A percentile compares a stretch with the other conserved stretches of the same genome.
phyloP scores from a whole-genome alignment of 92 coral and sea anemone genomes.

The Zoanthus gigantus region DNA sequence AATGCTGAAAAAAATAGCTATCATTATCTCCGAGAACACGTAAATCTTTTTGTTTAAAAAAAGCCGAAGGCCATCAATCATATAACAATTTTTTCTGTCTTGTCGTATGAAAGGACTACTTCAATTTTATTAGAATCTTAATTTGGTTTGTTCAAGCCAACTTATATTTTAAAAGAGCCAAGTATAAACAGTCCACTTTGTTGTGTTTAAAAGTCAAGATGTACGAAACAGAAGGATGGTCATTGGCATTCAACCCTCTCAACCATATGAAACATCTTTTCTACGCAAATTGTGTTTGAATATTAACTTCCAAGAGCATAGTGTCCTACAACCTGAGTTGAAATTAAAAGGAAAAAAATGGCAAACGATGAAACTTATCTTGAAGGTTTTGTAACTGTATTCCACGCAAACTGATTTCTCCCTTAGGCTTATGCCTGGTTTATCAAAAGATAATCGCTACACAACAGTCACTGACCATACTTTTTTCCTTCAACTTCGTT shows the following conservation, averaged over 20 bases:
- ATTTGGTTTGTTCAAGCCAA: conserved; percentile 4
- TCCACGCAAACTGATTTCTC: background rate
- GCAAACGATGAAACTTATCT: background rate
- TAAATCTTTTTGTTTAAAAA: background rate
- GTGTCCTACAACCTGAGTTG: background rate
- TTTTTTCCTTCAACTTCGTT: background rate
- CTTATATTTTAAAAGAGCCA: conserved; percentile 5
- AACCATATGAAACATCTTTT: conserved; percentile 10
- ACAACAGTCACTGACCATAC: background rate
- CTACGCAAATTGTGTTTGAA: background rate
- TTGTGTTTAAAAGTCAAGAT: conserved; percentile 25
- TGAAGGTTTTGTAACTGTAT: background rate
- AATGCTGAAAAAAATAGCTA: background rate
- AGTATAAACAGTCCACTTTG: conserved; percentile 32
- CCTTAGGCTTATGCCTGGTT: background rate
- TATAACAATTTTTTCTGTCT: background rate
- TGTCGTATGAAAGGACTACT: background rate
- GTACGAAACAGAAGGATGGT: conserved; percentile 34
- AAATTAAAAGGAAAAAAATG: background rate
- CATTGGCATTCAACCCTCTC: background rate
- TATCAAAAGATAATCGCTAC: background rate
- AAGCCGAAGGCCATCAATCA: background rate
- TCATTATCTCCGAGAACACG: background rate
- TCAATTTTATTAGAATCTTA: background rate
- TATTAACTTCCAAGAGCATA: conserved; percentile 13